Base-by-base conservation (phyloP, 2,888 invertebrate genomes). In the Tridacna gigas region DNA sequence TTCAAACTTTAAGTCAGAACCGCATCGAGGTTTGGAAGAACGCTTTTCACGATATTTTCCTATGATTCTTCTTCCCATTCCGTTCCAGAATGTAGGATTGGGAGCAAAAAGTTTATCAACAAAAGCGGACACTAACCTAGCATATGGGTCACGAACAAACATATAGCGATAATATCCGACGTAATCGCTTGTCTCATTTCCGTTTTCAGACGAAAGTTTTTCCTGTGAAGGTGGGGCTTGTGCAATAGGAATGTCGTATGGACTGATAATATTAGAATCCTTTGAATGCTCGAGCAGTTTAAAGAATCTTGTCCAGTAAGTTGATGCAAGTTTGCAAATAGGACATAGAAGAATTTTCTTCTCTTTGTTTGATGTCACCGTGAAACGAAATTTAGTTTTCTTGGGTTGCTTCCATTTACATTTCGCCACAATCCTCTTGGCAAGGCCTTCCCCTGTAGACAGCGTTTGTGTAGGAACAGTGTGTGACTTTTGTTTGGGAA, bases 41-140 rank as follows among this genome's bases (percentile, higher is more conserved):
- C 84, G 60, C n/a, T 74, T 73, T 15, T 51, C 51, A 5, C 86
- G 77, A 26, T 80, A 83, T 5, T 48, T 28, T 18, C 37, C 15
- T 0, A 88, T 75, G 22, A 89, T 84, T 51, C 65, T 20, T 0
- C 15, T 69, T 3, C 86, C 79, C 3, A 77, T 11, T 0, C n/a
- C 18, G 25, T 22, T 78, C 86, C 89, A 89, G 67, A 84, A 91
- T 15, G 69, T 28, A 15, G 85, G 84, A 75, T 91, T 91, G 25
- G 91, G 91, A 13, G 89, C 86, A 48, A 90, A 89, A 1, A 91
- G 69, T 80, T 91, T 91, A 66, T 91, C 90, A 20, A 91, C 85
- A 74, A 88, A 91, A 0, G 89, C 90, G 0, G 91, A 91, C 20
- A 91, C 75, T 15, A 91, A 61, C 37, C 90, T 78, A n/a, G 88